Evolutionary conservation across 2,888 invertebrate genomes (phyloP).

Genomic region (Hirtodrosophila confusa): DNA sequence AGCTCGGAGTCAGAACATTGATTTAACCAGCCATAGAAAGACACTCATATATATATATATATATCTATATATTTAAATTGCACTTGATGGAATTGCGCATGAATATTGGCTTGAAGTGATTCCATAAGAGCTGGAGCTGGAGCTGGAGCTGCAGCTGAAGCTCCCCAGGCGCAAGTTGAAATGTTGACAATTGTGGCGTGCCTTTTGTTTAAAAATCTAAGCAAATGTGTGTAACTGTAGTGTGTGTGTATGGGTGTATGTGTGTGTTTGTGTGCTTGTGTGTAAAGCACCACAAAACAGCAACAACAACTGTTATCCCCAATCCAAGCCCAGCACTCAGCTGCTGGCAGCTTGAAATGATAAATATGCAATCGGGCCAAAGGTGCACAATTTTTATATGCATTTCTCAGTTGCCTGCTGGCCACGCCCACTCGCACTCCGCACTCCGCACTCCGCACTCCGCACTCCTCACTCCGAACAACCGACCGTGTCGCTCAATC

Average conservation of each 20-base stretch:
- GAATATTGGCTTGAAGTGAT: slow-evolving; percentile 33
- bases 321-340: slow-evolving; percentile 19
- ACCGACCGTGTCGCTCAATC: too few species aligned
- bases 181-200: slow-evolving; percentile 62
- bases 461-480: too few species aligned
- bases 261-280: slow-evolving; percentile 5
- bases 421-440: slow-evolving; percentile 16
- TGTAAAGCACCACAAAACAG: slow-evolving; percentile 2
- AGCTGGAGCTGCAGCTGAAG: slow-evolving; percentile 1
- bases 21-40: slow-evolving; percentile 23
- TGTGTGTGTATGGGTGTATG: slow-evolving; percentile 2
- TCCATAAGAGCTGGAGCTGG: neutral
- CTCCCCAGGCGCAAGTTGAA: slow-evolving; percentile 33
- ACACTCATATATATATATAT: slow-evolving; percentile 11
- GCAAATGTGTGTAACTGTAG: slow-evolving; percentile 20
- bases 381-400: slow-evolving; percentile 71
- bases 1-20: slow-evolving; percentile 29
- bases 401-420: slow-evolving; percentile 46
- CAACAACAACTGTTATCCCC: slow-evolving; percentile 1
- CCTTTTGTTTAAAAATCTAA: slow-evolving; percentile 46
- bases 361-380: slow-evolving; percentile 70
- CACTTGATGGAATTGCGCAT: slow-evolving; percentile 41
- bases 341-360: slow-evolving; percentile 63
- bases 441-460: neutral
- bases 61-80: slow-evolving; percentile 11